Base-by-base conservation (phyloP, 2,113 vertebrate genomes). In the Anthoscopus minutus region DNA sequence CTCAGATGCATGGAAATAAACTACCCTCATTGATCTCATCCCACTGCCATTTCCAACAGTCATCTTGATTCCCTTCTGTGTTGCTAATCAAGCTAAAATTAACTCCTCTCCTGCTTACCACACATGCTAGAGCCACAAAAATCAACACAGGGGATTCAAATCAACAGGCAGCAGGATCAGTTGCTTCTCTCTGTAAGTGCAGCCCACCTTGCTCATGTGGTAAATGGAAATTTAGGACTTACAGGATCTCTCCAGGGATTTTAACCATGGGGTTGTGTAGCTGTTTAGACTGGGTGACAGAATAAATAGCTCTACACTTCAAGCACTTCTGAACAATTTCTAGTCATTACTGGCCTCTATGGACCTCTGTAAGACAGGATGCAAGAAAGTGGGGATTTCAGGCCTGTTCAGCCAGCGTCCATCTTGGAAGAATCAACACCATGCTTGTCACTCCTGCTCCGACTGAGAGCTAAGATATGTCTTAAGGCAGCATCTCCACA, bases 21-120 rank as follows among this genome's bases (percentile, higher is more conserved):
- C 80, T 74, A n/a, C 60, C 61, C 93, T 93, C 67, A 88, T 78
- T 78, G 94, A 95, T 96, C 88, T 94, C 90, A 86, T 81, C 94
- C 90, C 82, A 73, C 93, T 79, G 86, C 90, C 88, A 61, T 88
- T 89, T 90, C 53, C 81, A 88, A 57, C 82, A 95, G 85, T 93
- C 89, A 85, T 88, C 79, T 69, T 14, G 65, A 90, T 94, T 96
- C 90, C 93, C 86, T 94, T 92, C 93, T 93, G 90, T 64, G 82
- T 56, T 92, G 82, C 90, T 94, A 96, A 97, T 96, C 86, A 84
- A 91, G 88, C 72, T 92, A 95, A 93, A 95, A 92, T 96, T 94
- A 96, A 86, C 92, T 96, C 57, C 58, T 88, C 91, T 94, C 44
- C 82, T 81, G 92, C 90, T 92, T 66, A 64, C 28, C 7, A 0